phyloP scores from a whole-genome alignment of 1,140 invertebrate genomes.

The Heliconius hewitsoni region DNA sequence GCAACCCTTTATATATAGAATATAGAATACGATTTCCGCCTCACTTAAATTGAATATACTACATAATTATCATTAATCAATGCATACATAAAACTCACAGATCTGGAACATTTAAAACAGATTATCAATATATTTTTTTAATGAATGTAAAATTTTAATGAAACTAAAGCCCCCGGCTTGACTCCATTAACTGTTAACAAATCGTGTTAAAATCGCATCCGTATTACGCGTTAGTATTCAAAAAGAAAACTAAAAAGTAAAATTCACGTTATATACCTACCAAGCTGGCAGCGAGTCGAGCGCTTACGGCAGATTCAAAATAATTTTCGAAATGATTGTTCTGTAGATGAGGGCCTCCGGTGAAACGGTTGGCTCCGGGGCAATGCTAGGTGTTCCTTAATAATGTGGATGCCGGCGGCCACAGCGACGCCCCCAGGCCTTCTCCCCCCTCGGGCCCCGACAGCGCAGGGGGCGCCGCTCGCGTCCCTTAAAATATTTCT shows the following conservation, averaged over 20 bases:
- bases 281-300: background rate
- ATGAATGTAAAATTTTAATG: background rate
- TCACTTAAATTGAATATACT: too few species aligned
- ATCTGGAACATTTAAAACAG: too few species aligned
- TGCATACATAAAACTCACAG: too few species aligned
- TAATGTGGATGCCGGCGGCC: constrained; percentile 44
- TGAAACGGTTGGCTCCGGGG: constrained; percentile 50
- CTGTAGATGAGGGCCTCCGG: constrained; percentile 59
- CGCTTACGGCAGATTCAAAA: constrained; percentile 58
- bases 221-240: background rate
- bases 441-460: constrained; percentile 9
- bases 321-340: constrained; percentile 73
- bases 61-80: too few species aligned
- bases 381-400: constrained; percentile 60
- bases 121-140: too few species aligned
- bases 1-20: too few species aligned
- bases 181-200: background rate
- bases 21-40: too few species aligned
- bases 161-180: background rate
- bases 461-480: constrained; percentile 19
- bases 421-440: constrained; percentile 34
- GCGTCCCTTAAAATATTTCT: constrained; percentile 25
- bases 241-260: background rate
- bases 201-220: background rate
- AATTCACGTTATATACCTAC: background rate